Evolutionary conservation across 2,113 vertebrate species (phyloP), one percentile per base, ranked within the genome.

Genomic region (Euleptes europaea): DNA sequence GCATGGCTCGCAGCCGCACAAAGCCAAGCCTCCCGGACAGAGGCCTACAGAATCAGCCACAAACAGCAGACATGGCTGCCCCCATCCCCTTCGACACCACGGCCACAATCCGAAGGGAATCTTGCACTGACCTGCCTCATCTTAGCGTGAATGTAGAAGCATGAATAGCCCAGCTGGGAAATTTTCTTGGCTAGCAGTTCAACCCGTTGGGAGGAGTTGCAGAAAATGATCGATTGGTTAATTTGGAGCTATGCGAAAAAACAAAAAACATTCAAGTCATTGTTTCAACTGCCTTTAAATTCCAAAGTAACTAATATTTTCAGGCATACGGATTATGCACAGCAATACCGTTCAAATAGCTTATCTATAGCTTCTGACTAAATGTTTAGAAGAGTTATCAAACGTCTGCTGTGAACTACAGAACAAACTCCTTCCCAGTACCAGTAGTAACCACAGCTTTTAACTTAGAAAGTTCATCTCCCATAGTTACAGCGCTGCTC

Each of bases 71-170:
- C 54, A 57, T 3, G 5, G 21, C 21, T 23, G 21, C 57, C 3
- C 57, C 5, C 15, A 60, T 60, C 60, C 26, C 60, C 60, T 28
- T 26, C 1, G 28, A 63, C 2, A 4, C 23, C 60, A 28, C 60
- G 2, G 26, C 60, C 60, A 6, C 19, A 23, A 57, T 54, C 51
- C 21, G 1, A 14, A 60, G 26, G 69, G 40, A 38, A 38, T 49
- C 71, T 89, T 75, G 78, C 12, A 96, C 98, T 94, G 65, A 99
- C 99, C 98, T 99, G 99, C 97, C 98, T 97, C 99, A 99, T 99
- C 97, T 99, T 99, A 95, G 98, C 99, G 91, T 99, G 99, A 95
- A 99, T 99, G 95, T 99, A 99, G 97, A 99, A 99, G 97, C 99
- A 99, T 86, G 99, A 99, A 95, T 99, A 99, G 86, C 99, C 99